Evolutionary conservation across 2,888 invertebrate genomes (phyloP).

Genomic region (Eremobia ochroleuca): DNA sequence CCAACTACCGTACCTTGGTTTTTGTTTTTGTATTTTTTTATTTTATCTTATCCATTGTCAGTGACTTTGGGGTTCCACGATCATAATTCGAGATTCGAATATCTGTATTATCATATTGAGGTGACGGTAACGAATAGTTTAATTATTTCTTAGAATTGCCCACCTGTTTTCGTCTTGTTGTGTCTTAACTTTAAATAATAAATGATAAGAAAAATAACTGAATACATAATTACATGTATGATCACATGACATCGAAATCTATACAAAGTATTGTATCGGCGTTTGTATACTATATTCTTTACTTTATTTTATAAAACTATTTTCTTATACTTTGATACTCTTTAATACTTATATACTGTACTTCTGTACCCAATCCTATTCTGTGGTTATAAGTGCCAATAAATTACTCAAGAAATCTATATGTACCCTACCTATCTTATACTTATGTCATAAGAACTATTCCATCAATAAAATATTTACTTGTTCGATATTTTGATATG

Average conservation of each 20-base stretch:
- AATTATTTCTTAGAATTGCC: slow-evolving; percentile 58
- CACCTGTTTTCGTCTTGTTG: slow-evolving; percentile 56
- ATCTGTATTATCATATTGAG: slow-evolving; percentile 41
- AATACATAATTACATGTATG: slow-evolving; percentile 50
- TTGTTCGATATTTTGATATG: slow-evolving; percentile 62
- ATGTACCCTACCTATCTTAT: slow-evolving; percentile 54
- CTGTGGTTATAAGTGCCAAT: slow-evolving; percentile 71
- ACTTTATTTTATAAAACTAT: slow-evolving; percentile 51
- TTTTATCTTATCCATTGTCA: slow-evolving; percentile 29
- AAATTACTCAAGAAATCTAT: slow-evolving; percentile 58
- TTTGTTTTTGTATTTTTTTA: slow-evolving; percentile 25
- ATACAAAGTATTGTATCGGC: slow-evolving; percentile 61
- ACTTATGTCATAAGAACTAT: slow-evolving; percentile 59
- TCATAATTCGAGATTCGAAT: slow-evolving; percentile 25
- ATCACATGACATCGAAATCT: slow-evolving; percentile 65
- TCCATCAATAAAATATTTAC: slow-evolving; percentile 58
- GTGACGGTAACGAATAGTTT: slow-evolving; percentile 55
- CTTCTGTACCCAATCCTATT: slow-evolving; percentile 50
- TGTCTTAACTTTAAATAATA: slow-evolving; percentile 46
- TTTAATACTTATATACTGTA: slow-evolving; percentile 40
- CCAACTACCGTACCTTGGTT: slow-evolving; percentile 20
- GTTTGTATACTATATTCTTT: slow-evolving; percentile 58
- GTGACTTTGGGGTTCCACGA: slow-evolving; percentile 22
- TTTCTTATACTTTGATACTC: slow-evolving; percentile 60
- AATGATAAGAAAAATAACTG: slow-evolving; percentile 31